Evolutionary conservation across 1,140 invertebrate genomes (phyloP).

Genomic region (Thalassaphorura encarpata): DNA sequence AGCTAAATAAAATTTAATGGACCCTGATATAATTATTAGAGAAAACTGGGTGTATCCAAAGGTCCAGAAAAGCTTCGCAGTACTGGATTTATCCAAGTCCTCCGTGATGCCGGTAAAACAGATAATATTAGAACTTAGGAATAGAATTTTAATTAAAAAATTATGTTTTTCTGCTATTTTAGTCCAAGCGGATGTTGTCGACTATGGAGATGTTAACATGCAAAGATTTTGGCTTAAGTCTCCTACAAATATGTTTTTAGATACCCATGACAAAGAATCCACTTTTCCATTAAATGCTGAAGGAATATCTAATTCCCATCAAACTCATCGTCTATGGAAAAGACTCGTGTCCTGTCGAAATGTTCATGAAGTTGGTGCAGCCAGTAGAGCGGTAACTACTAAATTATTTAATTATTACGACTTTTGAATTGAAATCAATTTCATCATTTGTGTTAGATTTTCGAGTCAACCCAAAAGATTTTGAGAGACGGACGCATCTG

Average conservation of each 20-base stretch:
- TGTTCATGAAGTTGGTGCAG: no score
- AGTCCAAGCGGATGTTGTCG: not conserved
- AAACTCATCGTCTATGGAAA: not conserved
- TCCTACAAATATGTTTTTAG: not conserved
- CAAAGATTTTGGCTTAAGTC: not conserved
- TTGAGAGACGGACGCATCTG: slow-evolving; percentile 51
- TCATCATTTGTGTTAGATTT: slow-evolving; percentile 17
- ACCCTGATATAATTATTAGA: no score
- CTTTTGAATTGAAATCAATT: no score
- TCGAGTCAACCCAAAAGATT: slow-evolving; percentile 37
- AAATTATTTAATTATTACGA: no score
- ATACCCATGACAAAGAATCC: no score
- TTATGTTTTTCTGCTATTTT: no score
- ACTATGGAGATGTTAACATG: no score
- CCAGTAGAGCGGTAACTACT: no score
- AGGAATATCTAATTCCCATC: not conserved
- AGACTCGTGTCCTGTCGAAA: slow-evolving; percentile 22
- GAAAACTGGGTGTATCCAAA: not conserved
- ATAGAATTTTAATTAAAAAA: no score
- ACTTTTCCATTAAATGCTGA: not conserved
- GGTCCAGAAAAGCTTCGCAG: not conserved
- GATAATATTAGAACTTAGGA: no score
- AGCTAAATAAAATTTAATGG: no score
- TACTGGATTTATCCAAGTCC: not conserved
- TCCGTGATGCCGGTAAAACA: no score